These are phyloP conservation scores for Hartigia nigra DNA, from an alignment of 2,888 invertebrate species.

Conservation along the genomic window DNA sequence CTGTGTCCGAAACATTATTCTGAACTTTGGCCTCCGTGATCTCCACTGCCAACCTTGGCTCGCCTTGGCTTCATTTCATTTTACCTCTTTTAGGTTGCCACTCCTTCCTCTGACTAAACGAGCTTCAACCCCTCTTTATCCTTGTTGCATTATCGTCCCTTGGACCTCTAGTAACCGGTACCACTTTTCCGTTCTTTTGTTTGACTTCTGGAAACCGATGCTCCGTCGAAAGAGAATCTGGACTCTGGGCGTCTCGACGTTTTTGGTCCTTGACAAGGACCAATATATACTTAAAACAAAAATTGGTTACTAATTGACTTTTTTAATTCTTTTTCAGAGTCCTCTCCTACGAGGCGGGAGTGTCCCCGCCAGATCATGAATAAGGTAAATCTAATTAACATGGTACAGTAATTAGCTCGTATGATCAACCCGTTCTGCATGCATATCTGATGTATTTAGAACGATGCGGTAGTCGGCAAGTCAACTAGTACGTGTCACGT, in stretches of 20 bases:
- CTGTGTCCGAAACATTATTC: slow-evolving; percentile 66
- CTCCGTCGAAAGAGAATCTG: background rate
- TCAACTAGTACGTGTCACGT: background rate
- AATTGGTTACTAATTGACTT: background rate
- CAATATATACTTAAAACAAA: too few relatives aligned
- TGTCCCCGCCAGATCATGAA: slow-evolving; percentile 66
- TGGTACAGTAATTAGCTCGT: background rate
- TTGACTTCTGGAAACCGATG: background rate
- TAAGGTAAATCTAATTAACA: slow-evolving; percentile 55
- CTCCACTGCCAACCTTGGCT: background rate
- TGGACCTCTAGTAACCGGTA: background rate
- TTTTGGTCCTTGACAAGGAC: background rate
- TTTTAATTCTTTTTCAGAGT: slow-evolving; percentile 60
- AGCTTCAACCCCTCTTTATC: background rate
- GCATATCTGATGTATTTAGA: background rate
- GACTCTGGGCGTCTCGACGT: background rate
- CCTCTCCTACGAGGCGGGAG: slow-evolving; percentile 60
- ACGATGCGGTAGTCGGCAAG: background rate
- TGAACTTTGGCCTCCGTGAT: slow-evolving; percentile 48
- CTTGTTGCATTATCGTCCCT: background rate
- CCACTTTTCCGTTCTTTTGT: background rate
- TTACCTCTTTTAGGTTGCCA: background rate
- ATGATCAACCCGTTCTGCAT: background rate
- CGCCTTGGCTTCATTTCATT: background rate
- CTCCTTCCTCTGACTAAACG: background rate